phyloP scores from a whole-genome alignment of 1,140 invertebrate genomes.

The Diorhabda elongata region DNA sequence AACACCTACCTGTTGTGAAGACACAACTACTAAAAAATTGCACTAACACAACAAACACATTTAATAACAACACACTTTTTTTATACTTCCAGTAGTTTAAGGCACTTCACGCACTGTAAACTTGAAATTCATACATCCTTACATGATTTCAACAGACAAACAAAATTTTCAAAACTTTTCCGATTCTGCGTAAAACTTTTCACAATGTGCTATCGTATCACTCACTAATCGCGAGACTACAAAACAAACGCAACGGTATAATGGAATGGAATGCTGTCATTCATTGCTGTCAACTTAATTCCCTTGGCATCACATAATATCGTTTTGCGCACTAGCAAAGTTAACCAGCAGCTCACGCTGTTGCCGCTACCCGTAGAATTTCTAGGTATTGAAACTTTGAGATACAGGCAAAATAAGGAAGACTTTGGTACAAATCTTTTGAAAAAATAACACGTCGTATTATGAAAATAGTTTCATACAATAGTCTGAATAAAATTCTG shows the following conservation, averaged over 20 bases:
- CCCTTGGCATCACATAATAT: not conserved
- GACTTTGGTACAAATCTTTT: no score
- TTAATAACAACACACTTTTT: constrained; percentile 24
- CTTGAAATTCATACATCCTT: constrained; percentile 9
- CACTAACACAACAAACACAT: constrained; percentile 25
- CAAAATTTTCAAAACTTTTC: constrained; percentile 24
- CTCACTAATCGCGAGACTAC: constrained; percentile 1
- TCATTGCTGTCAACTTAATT: not conserved
- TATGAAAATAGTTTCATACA: no score
- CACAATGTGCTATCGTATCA: not conserved
- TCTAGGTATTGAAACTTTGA: no score
- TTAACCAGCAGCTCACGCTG: no score
- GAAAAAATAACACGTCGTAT: no score
- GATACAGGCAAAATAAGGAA: no score
- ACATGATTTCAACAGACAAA: constrained; percentile 6
- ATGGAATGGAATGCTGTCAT: not conserved
- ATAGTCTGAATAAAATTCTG: no score
- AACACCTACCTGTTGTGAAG: constrained; percentile 31
- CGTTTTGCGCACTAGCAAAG: not conserved
- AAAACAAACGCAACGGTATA: not conserved
- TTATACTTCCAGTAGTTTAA: constrained; percentile 8
- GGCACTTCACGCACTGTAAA: constrained; percentile 18
- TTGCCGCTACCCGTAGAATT: no score
- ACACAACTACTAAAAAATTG: constrained; percentile 25
- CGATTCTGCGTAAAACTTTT: constrained; percentile 15